phyloP scores from a whole-genome alignment of 2,797 vertebrate genomes.

The Typhlichthys eigenmanni region DNA sequence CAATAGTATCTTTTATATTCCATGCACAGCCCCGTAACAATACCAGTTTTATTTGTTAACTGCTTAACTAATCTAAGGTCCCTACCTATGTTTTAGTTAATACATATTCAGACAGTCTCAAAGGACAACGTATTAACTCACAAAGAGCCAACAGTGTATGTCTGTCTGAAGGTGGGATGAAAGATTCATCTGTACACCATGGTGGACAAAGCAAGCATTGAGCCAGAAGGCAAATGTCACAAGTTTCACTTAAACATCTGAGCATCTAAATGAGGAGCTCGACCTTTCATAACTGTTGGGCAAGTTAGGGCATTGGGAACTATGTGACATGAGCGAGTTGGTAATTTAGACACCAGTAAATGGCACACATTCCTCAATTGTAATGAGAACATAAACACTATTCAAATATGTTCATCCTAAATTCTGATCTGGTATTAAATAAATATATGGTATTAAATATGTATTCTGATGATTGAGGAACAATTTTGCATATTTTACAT shows the following conservation, averaged over 20 bases:
- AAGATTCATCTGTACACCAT: conserved; percentile 58
- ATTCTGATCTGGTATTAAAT: neutral
- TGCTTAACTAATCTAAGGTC: neutral
- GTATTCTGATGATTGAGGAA: too few relatives aligned
- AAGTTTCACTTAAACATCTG: conserved; percentile 55
- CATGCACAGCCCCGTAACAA: neutral
- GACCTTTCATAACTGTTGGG: conserved; percentile 21
- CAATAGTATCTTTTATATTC: neutral
- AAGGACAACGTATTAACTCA: conserved; percentile 52
- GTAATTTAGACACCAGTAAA: conserved; percentile 71
- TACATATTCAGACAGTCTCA: conserved; percentile 30
- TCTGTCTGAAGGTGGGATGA: conserved; percentile 59
- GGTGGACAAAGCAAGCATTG: conserved; percentile 54
- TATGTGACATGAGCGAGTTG: conserved; percentile 51
- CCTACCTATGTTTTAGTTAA: neutral
- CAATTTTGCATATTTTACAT: too few relatives aligned
- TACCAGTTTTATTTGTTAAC: neutral
- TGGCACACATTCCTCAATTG: conserved; percentile 73
- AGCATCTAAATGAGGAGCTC: conserved; percentile 50
- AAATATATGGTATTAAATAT: too few relatives aligned
- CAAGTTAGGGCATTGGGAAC: conserved; percentile 36
- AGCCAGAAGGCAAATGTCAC: conserved; percentile 55
- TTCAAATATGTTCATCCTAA: conserved; percentile 17
- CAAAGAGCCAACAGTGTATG: conserved; percentile 37
- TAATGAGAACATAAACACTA: conserved; percentile 68